phyloP scores from a whole-genome alignment of 2,113 vertebrate genomes.

The Sapayoa aenigma region DNA sequence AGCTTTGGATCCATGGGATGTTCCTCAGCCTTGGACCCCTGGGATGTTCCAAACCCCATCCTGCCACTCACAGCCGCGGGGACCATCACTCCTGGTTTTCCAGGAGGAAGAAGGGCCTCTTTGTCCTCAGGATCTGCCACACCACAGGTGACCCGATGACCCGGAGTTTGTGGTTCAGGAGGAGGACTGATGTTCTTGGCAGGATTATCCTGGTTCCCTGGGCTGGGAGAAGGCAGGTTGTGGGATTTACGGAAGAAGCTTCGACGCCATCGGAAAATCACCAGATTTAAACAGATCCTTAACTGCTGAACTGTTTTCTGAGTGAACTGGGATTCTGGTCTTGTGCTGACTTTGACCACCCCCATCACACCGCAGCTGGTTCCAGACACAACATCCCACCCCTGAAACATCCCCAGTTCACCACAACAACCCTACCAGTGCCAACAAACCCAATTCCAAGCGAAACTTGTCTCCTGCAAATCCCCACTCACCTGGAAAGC shows the following conservation, averaged over 20 bases:
- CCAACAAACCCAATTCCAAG: background rate
- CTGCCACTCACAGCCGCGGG: fast-evolving
- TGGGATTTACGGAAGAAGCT: background rate
- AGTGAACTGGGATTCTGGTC: background rate
- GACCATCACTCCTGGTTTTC: background rate
- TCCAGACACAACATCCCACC: background rate
- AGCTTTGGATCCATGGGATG: fast-evolving
- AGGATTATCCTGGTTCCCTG: background rate
- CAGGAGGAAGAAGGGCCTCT: background rate
- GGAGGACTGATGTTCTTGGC: background rate
- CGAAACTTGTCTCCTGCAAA: background rate
- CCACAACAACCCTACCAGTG: fast-evolving
- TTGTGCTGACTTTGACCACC: background rate
- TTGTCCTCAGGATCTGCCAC: background rate
- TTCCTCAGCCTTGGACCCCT: fast-evolving
- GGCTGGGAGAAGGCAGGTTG: background rate
- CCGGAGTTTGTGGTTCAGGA: background rate
- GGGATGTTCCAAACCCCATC: background rate
- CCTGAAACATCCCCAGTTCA: background rate
- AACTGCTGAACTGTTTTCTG: fast-evolving
- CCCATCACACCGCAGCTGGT: fast-evolving
- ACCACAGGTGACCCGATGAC: fast-evolving
- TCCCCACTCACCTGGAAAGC: background rate
- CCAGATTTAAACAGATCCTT: background rate
- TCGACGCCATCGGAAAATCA: fast-evolving